phyloP scores from a whole-genome alignment of 2,113 vertebrate species.

The Balaeniceps rex region DNA sequence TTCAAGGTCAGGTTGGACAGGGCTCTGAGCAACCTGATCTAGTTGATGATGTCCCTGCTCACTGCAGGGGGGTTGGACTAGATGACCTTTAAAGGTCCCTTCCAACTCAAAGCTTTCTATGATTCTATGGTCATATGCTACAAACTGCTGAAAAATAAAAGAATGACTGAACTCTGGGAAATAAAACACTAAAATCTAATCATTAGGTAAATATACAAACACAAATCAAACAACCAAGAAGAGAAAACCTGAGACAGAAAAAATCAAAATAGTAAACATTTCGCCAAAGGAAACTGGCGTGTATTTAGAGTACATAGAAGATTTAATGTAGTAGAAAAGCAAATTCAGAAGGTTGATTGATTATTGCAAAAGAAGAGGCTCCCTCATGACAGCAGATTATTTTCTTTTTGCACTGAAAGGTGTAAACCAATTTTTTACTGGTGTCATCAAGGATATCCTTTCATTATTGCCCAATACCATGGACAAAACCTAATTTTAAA shows the following conservation, averaged over 20 bases:
- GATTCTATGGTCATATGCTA: background rate
- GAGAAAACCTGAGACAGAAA: background rate
- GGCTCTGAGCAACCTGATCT: background rate
- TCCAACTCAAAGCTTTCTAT: background rate
- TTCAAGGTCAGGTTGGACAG: background rate
- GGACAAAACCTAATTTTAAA: background rate
- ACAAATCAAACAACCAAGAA: background rate
- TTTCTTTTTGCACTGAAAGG: background rate
- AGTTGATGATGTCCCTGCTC: background rate
- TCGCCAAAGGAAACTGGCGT: background rate
- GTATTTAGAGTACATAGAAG: background rate
- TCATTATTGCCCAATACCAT: rapidly evolving
- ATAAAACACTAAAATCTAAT: background rate
- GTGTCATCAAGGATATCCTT: background rate
- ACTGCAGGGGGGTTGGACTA: background rate
- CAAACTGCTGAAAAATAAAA: background rate
- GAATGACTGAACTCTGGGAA: background rate
- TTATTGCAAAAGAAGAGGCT: background rate
- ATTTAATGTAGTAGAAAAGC: background rate
- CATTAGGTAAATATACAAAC: background rate
- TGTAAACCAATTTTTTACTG: background rate
- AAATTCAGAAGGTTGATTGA: background rate
- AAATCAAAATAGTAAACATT: background rate
- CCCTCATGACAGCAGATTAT: background rate
- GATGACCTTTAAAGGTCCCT: background rate